phyloP scores from a whole-genome alignment of 2,888 invertebrate species.

The Tachina fera region DNA sequence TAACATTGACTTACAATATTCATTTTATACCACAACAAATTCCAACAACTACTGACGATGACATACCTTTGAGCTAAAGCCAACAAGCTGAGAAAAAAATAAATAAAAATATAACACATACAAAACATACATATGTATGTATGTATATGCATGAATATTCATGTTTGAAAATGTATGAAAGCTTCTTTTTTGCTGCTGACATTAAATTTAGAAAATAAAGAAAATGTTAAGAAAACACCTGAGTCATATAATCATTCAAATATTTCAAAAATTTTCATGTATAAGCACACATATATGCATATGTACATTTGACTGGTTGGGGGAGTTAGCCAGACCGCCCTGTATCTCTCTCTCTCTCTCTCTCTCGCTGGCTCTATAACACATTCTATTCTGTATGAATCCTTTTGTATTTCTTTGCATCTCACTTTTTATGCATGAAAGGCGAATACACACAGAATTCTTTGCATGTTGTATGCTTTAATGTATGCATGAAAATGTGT shows the following conservation, averaged over 20 bases:
- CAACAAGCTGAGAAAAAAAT: slow-evolving; percentile 3
- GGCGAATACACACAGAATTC: background rate
- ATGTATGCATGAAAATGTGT: background rate
- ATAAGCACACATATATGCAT: background rate
- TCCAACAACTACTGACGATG: slow-evolving; percentile 34
- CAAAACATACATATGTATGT: background rate
- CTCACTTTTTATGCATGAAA: slow-evolving; percentile 14
- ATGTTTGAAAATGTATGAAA: background rate
- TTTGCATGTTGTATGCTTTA: background rate
- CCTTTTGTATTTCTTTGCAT: slow-evolving; percentile 2
- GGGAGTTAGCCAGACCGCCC: too few relatives aligned
- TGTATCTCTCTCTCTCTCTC: too few relatives aligned
- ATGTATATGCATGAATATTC: background rate
- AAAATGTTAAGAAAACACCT: slow-evolving; percentile 65
- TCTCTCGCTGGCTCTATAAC: background rate
- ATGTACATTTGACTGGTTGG: background rate
- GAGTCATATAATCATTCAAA: slow-evolving; percentile 67
- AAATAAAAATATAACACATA: slow-evolving; percentile 20
- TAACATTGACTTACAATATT: slow-evolving; percentile 70
- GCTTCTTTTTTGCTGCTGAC: slow-evolving; percentile 5
- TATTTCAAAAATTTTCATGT: slow-evolving; percentile 30
- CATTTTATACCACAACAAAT: slow-evolving; percentile 40
- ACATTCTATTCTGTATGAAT: background rate
- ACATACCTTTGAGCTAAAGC: slow-evolving; percentile 36
- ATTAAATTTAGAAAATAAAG: slow-evolving; percentile 30